A percentile compares a stretch with the other conserved stretches of the same genome.
Conservation (phyloP, 1,140 invertebrate genomes). For the Drosophila trapezifrons region DNA sequence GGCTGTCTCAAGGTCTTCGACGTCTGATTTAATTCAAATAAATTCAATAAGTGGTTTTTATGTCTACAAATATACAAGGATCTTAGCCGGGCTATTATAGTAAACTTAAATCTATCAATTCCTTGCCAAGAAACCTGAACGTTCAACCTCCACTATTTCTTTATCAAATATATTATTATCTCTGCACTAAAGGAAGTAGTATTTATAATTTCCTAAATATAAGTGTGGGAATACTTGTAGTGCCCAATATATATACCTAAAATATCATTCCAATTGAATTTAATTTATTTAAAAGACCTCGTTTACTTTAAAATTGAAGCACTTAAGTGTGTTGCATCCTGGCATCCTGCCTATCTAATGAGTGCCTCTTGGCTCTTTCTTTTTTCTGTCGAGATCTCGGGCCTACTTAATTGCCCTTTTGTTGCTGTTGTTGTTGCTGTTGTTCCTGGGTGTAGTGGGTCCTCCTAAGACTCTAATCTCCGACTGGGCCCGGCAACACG, state of each 20-base stretch:
- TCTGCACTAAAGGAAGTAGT: too few species aligned
- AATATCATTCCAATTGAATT: not conserved
- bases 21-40: too few species aligned
- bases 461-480: constrained; percentile 69
- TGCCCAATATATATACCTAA: not conserved
- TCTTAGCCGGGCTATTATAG: too few species aligned
- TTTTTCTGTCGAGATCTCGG: constrained; percentile 1
- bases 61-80: too few species aligned
- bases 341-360: not conserved
- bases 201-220: too few species aligned
- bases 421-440: constrained; percentile 14
- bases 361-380: constrained; percentile 14
- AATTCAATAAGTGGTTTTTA: too few species aligned
- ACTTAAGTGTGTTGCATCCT: constrained; percentile 7
- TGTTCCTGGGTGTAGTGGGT: constrained; percentile 30
- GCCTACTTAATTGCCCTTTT: constrained; percentile 51
- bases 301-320: not conserved
- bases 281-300: not conserved
- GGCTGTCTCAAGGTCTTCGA: too few species aligned
- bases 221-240: too few species aligned
- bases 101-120: too few species aligned
- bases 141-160: too few species aligned
- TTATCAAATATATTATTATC: too few species aligned
- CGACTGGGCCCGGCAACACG: constrained; percentile 53
- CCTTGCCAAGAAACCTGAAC: too few species aligned